A percentile compares a stretch with the other conserved stretches of the same genome.
Conservation (phyloP, 1,140 invertebrate genomes). For the Theocolax elegans region DNA sequence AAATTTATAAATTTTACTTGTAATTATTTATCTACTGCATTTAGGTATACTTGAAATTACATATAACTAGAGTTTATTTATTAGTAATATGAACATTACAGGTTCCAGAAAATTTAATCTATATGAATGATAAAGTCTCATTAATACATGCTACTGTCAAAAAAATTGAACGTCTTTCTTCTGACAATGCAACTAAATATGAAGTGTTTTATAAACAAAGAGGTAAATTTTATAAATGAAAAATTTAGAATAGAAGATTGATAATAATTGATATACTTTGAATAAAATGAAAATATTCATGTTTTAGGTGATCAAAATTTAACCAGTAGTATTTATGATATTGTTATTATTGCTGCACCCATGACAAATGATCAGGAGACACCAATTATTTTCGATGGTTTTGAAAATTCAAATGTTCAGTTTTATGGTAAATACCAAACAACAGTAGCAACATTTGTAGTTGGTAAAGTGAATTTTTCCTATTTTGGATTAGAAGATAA, state of each 20-base stretch:
- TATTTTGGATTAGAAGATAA: constrained; percentile 64
- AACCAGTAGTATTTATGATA: constrained; percentile 66
- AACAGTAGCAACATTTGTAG: constrained; percentile 72
- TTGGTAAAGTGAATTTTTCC: constrained; percentile 66
- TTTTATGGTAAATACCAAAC: constrained; percentile 67
- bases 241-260: too few species aligned
- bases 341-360: constrained; percentile 73
- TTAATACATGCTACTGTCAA: constrained; percentile 58
- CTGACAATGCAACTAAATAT: constrained; percentile 29
- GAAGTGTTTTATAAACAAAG: constrained; percentile 28
- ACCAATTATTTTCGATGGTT: constrained; percentile 55
- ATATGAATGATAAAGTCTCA: constrained; percentile 57
- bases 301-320: constrained; percentile 48
- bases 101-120: constrained; percentile 58
- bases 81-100: constrained; percentile 39
- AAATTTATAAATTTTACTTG: constrained; percentile 43
- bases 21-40: not conserved
- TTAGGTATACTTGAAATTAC: not conserved
- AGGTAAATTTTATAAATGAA: too few species aligned
- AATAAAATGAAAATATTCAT: too few species aligned
- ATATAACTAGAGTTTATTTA: not conserved
- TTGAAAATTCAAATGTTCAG: constrained; percentile 49
- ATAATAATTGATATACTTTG: too few species aligned
- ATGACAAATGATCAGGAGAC: constrained; percentile 63
- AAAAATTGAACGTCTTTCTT: constrained; percentile 50